Evolutionary conservation across 2,888 invertebrate species (phyloP), one percentile per base, ranked within the genome.

Genomic region (Apodemia duryi): DNA sequence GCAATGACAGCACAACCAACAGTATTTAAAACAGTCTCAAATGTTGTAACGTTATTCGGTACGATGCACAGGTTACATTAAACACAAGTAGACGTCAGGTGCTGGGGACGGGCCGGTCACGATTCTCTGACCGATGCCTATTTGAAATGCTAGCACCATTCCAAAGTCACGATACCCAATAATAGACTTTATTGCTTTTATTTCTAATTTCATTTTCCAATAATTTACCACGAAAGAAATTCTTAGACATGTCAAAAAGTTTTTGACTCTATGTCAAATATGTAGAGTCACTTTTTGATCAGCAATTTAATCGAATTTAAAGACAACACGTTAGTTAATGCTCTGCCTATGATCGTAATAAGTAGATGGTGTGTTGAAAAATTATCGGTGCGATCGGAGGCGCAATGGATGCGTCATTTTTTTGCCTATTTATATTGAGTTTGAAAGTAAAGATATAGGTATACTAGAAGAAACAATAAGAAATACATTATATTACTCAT

Each of bases 351-450:
- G 90, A 89, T 89, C 85, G 88, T 89, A 91, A 90, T 91, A 91
- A 91, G 91, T 89, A 88, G 90, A 91, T 84, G 89, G 88, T 88
- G 89, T 89, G 91, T 91, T 91, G 91, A 91, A 91, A 90, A 91
- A 91, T 91, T 91, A 90, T 91, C 90, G 87, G 87, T 82, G 80
- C 86, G 83, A 90, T 90, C 90, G 87, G 86, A 88, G 91, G 89
- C 88, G 86, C 89, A 88, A 84, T 88, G 86, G 85, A 85, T 84
- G 86, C 85, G 82, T 83, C 82, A 84, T 85, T 91, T 90, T 88
- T 91, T 90, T 88, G 86, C 84, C 85, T 86, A 84, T 88, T 88
- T 88, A 85, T 86, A 85, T 87, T 85, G 81, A 79, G 85, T 86
- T 84, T 81, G 80, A 82, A 76, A 76, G 70, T 77, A 69, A 35